A percentile compares a stretch with the other conserved stretches of the same genome.
Evolutionary conservation across 1,140 invertebrate species (phyloP).

Genomic region (Papilio polytes): DNA sequence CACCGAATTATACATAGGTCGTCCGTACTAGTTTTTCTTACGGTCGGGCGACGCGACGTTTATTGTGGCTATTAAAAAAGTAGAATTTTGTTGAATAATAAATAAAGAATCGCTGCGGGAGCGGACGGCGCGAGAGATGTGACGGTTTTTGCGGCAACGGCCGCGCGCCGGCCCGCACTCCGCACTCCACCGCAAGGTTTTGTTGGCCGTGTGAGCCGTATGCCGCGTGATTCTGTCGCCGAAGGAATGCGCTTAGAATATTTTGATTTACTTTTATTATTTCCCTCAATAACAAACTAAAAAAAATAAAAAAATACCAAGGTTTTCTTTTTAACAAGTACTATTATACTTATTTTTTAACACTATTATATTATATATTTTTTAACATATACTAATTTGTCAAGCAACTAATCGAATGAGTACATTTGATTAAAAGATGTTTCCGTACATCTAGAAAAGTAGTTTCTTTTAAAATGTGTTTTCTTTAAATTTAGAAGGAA

Average conservation of each 20-base stretch:
- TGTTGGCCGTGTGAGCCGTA: conserved; percentile 50
- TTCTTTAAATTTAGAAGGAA: conserved; percentile 37
- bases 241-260: conserved; percentile 41
- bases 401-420: no score
- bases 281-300: not conserved
- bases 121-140: conserved; percentile 49
- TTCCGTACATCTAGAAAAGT: not conserved
- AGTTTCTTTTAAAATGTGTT: conserved; percentile 11
- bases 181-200: conserved; percentile 48
- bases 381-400: no score
- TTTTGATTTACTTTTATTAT: not conserved
- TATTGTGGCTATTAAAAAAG: conserved; percentile 58
- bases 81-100: conserved; percentile 66
- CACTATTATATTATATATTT: not conserved
- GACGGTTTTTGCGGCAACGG: conserved; percentile 57
- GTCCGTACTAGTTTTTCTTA: conserved; percentile 54
- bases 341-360: not conserved
- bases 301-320: no score
- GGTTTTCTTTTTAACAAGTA: no score
- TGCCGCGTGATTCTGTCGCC: conserved; percentile 50
- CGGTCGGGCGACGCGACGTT: conserved; percentile 49
- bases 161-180: conserved; percentile 33
- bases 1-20: conserved; percentile 49
- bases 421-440: not conserved
- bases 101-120: conserved; percentile 55